These are phyloP conservation scores for Labroides dimidiatus DNA, from an alignment of 2,797 vertebrate genomes.

Conservation along the genomic window DNA sequence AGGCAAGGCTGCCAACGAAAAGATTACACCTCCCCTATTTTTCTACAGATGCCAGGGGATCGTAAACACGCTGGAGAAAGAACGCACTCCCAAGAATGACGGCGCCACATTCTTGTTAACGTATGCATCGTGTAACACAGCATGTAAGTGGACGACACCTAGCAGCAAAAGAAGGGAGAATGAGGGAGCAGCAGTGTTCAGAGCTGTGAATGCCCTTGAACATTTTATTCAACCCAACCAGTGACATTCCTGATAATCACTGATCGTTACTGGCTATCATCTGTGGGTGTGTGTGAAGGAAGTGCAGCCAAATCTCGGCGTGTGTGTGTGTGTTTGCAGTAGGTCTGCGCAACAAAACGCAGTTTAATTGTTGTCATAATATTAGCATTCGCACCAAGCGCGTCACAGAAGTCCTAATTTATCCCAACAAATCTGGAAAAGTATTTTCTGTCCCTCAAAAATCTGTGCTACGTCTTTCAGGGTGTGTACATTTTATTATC, in stretches of 20 bases:
- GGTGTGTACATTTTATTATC: no score
- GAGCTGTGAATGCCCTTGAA: conserved; percentile 37
- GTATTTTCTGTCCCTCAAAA: no score
- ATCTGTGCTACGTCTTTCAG: no score
- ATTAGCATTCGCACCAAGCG: no score
- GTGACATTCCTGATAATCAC: conserved; percentile 34
- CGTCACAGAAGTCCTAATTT: no score
- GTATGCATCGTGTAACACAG: conserved; percentile 10
- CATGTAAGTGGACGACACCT: conserved; percentile 3
- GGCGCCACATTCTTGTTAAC: conserved; percentile 54
- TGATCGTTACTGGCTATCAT: conserved; percentile 41
- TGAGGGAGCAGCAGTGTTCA: neutral
- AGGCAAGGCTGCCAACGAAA: conserved; percentile 69
- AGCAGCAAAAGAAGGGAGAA: conserved; percentile 1
- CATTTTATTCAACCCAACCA: conserved; percentile 36
- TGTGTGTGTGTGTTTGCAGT: conserved; percentile 7
- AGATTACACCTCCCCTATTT: conserved; percentile 65
- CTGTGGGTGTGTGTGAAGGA: conserved; percentile 52
- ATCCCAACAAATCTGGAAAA: no score
- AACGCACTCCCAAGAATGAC: conserved; percentile 62
- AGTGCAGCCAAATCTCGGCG: conserved; percentile 39
- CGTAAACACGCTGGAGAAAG: conserved; percentile 66
- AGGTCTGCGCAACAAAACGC: neutral
- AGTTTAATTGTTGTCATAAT: no score
- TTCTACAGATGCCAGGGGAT: conserved; percentile 64